A percentile compares a stretch with the other conserved stretches of the same genome.
Evolutionary conservation across 2,888 invertebrate species (phyloP).

Genomic region (Diabrotica balteata): DNA sequence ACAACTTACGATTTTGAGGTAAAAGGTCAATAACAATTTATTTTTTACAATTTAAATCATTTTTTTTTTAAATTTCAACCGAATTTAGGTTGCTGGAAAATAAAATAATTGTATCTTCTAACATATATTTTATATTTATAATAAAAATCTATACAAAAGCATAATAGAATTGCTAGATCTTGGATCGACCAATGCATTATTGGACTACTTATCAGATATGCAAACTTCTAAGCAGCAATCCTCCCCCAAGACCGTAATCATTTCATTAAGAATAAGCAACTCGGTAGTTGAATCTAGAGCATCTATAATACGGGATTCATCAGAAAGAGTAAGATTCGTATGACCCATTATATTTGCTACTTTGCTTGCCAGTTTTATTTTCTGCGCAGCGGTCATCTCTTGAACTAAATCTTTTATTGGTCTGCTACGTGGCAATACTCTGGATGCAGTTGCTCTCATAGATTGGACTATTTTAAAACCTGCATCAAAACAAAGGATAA

Average conservation of each 20-base stretch:
- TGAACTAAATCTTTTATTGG: not conserved
- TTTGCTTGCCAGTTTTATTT: not conserved
- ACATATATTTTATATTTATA: too few species aligned
- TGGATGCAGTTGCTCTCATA: not conserved
- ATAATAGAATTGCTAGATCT: too few species aligned
- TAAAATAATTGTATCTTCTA: too few species aligned
- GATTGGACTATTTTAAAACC: conserved; percentile 1
- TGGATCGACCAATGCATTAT: too few species aligned
- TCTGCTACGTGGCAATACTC: conserved; percentile 3
- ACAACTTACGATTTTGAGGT: too few species aligned
- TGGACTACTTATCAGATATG: too few species aligned
- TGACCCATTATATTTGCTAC: not conserved
- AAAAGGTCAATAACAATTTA: too few species aligned
- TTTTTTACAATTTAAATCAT: too few species aligned
- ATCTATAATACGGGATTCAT: conserved; percentile 2
- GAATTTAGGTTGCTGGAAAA: too few species aligned
- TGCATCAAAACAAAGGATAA: not conserved
- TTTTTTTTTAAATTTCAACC: too few species aligned
- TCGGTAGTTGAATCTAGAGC: conserved; percentile 3
- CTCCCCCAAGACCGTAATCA: conserved; percentile 1
- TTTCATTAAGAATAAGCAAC: conserved; percentile 7
- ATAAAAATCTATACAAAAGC: too few species aligned
- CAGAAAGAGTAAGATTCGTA: not conserved
- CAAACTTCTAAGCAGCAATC: conserved; percentile 1
- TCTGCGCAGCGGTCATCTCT: not conserved